Conservation (phyloP, 2,888 invertebrate species). For the Electrophaes corylata region DNA sequence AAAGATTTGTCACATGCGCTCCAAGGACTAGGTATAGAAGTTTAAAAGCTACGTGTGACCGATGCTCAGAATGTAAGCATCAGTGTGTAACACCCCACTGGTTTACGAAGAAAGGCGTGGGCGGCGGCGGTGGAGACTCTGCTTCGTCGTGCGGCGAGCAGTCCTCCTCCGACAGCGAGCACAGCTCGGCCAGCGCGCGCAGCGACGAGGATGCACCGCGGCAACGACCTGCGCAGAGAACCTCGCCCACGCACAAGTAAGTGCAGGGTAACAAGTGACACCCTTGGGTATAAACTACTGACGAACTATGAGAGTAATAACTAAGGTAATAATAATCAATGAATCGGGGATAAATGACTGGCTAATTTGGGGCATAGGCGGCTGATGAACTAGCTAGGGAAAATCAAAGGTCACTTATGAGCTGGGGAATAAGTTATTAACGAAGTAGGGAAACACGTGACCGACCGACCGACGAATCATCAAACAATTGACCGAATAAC, state of each 20-base stretch:
- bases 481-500: too few species aligned
- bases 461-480: too few species aligned
- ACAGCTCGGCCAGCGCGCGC: conserved; percentile 65
- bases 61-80: background rate
- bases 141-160: conserved; percentile 58
- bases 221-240: conserved; percentile 50
- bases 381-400: too few species aligned
- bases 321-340: too few species aligned
- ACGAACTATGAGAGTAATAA: too few species aligned
- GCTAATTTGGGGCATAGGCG: background rate
- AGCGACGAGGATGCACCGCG: conserved; percentile 67
- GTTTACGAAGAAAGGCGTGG: conserved; percentile 72
- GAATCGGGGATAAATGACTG: background rate
- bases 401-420: background rate
- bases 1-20: too few species aligned
- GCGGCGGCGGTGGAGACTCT: conserved; percentile 52
- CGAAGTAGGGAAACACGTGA: too few species aligned
- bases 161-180: conserved; percentile 64
- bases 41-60: too few species aligned
- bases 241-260: conserved; percentile 46
- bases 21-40: too few species aligned
- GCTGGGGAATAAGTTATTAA: background rate
- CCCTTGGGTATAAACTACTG: too few species aligned
- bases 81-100: conserved; percentile 21
- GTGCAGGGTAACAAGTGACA: conserved; percentile 9